Evolutionary conservation across 2,797 vertebrate species (phyloP).

Genomic region (Harpagifer antarcticus): DNA sequence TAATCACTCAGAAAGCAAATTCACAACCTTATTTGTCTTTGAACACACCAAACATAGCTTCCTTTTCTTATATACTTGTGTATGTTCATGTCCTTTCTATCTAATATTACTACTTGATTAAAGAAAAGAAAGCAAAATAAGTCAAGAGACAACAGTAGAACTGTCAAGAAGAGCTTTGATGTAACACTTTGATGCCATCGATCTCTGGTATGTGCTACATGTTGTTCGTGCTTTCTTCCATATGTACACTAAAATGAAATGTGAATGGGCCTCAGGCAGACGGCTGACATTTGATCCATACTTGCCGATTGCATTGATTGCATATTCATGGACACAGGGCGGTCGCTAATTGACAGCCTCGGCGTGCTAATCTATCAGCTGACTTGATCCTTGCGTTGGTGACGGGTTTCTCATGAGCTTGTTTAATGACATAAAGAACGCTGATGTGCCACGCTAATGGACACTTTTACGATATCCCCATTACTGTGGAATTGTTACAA

Average conservation of each 20-base stretch:
- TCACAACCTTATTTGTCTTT: neutral
- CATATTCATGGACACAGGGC: slow-evolving; percentile 55
- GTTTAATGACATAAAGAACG: slow-evolving; percentile 67
- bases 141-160: neutral
- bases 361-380: slow-evolving; percentile 65
- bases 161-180: slow-evolving; percentile 18
- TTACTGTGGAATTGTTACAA: slow-evolving; percentile 65
- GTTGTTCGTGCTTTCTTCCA: slow-evolving; percentile 21
- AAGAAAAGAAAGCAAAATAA: neutral
- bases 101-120: neutral
- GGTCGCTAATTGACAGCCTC: slow-evolving; percentile 64
- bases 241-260: slow-evolving; percentile 14
- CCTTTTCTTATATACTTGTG: neutral
- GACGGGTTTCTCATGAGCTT: slow-evolving; percentile 56
- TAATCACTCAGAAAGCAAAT: neutral
- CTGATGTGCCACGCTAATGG: slow-evolving; percentile 60
- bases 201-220: slow-evolving; percentile 6
- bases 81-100: neutral
- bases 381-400: slow-evolving; percentile 53
- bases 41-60: neutral
- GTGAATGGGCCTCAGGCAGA: slow-evolving; percentile 49
- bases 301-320: slow-evolving; percentile 60
- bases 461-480: slow-evolving; percentile 61
- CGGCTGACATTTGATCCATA: slow-evolving; percentile 62
- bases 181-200: slow-evolving; percentile 16